Base-by-base conservation (phyloP, 35 echinoderm and acorn worm species). In the Eucidaris tribuloides region DNA sequence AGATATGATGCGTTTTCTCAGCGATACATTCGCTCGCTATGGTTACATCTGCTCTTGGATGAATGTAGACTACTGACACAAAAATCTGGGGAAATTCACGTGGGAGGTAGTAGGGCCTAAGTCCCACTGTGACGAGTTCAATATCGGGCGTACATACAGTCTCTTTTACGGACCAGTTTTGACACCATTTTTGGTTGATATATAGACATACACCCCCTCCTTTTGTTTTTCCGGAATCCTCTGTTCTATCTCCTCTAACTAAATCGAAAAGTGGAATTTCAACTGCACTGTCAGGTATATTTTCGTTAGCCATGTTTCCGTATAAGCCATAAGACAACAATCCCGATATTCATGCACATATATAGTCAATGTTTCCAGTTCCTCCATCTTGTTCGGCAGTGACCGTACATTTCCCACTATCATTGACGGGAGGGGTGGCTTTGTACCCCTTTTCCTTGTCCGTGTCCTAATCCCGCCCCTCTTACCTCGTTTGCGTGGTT, bases 301-400 rank as follows among this genome's bases (percentile, higher is more conserved):
- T 45, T 25, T 81, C 86, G 33, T 88, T 79, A 88, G 50, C 86
- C 86, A 88, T 28, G 78, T 88, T 81, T 88, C 78, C 52, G 58
- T 86, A 44, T 58, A 86, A 49, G 45, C 42, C 34, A 86, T 54
- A 19, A 86, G 48, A 48, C 62, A 45, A 14, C 29, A 19, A 30
- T 84, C 82, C 70, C 81, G 20, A 32, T 62, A 84, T 65, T 84
- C 81, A 40, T 65, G 27, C 61, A 46, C 23, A 34, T 68, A 85
- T 46, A n/a, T 76, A 30, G 58, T 46, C 9, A 77, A 78, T 14
- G 23, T 50, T 76, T 49, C 63, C 7, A 85, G 59, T 72, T 46
- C 62, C 27, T 84, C 62, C 32, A 46, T 46, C 48, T 48, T 84
- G 64, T 72, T 86, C 28, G 46, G 3, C 37, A 45, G 34, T 13